Evolutionary conservation across 2,888 invertebrate genomes (phyloP), one percentile per base, ranked within the genome.

Genomic region (Choristoneura rosaceana): DNA sequence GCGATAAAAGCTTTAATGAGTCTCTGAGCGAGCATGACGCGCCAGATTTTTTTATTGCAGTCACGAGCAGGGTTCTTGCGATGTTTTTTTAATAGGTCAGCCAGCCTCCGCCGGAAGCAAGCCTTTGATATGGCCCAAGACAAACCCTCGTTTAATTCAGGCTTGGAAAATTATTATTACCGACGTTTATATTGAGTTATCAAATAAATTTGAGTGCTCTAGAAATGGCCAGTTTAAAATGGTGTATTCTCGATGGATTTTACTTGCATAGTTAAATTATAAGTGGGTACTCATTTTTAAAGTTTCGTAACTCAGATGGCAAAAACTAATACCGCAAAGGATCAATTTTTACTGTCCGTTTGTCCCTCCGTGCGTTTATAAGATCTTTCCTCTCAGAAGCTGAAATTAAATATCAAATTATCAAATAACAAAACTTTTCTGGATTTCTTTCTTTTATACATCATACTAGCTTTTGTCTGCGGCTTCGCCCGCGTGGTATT

Each of bases 71-170:
- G 10, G 0, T 17, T 10, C 17, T 55, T 25, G 4, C 38, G 59
- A 38, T 8, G 8, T 52, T 17, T 52, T 59, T 59, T 59, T 38
- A 59, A n/a, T 8, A 59, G 38, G 55, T 55, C 55, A 17, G 25
- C 25, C 55, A 15, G 8, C 25, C 55, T 8, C 7, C 58, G 58
- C 25, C 59, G 34, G 59, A 8, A 59, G 33, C 38, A 38, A 59
- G 14, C 59, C 59, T 59, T 59, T 59, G 59, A 59, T n/a, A 52
- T 52, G 52, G 52, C 52, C 0, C 17, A 17, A 52, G 17, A 59
- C 7, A 59, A 34, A 59, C 14, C 34, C 34, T 33, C 17, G 33
- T 8, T 59, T 33, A 34, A n/a, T 59, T n/a, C 17, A 7, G 34
- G 15, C 34, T 59, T 59, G 12, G 14, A 14, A 34, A 59, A 59